Base-by-base conservation (phyloP, 2,888 invertebrate species). In the Ctenicera cuprea region DNA sequence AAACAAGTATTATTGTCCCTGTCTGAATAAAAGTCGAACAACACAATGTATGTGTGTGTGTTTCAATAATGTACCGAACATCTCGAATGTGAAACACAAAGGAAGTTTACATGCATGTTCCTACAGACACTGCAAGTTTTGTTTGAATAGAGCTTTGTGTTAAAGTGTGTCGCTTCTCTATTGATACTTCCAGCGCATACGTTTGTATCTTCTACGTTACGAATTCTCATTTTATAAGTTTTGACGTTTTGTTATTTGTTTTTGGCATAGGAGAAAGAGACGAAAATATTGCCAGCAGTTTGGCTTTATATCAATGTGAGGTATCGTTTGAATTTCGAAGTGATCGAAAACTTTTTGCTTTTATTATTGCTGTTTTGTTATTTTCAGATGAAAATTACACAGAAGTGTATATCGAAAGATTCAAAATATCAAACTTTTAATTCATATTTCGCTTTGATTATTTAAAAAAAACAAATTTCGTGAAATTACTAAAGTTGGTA, bases 111-210 rank as follows among this genome's bases (percentile, higher is more conserved):
- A 38, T 59, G 38, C 59, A 38, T 20, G 59, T 20, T 59, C 59
- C 38, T 59, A 38, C 59, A 59, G 59, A 59, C 20, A 20, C 59
- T 38, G 38, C 38, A 38, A 59, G 59, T 59, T 59, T 59, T 59
- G 59, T 59, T 59, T 59, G 59, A 59, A 59, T 59, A 59, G 59
- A 59, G 59, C 59, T 59, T 38, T 59, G 38, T 59, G 59, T 38
- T 38, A 38, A 18, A 37, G 59, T 59, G 37, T 38, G 59, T 59
- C 41, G 37, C 59, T 59, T 16, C 20, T 38, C 38, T 38, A 59
- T 59, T 59, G 37, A 38, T 59, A 59, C 38, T 37, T 38, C 20
- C 59, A 59, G 38, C 2, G 5, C n/a, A 20, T 38, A 38, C 18
- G 38, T 38, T 33, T 38, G 59, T 54, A 30, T 54, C n/a, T 54